These are phyloP conservation scores for Cyclophora punctaria DNA, from an alignment of 2,888 invertebrate genomes.

Conservation along the genomic window DNA sequence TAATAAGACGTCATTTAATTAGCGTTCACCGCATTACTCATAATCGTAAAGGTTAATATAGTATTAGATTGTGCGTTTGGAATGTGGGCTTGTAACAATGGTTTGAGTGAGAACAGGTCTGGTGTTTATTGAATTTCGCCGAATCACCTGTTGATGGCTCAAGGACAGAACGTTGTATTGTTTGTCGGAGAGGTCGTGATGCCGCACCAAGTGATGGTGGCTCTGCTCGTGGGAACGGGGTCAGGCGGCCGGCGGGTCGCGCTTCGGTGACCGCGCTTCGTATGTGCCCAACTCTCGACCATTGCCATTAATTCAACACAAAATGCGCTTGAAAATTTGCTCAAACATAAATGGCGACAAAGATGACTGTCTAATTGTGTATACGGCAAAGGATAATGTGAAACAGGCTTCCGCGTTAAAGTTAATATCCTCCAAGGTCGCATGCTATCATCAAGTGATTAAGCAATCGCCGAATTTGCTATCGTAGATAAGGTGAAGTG, in stretches of 20 bases:
- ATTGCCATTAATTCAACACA: too few species aligned
- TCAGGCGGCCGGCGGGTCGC: constrained; percentile 62
- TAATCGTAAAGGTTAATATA: constrained; percentile 6
- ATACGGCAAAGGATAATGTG: constrained; percentile 8
- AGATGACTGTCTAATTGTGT: background rate
- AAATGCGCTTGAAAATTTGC: background rate
- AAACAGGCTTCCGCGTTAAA: constrained; percentile 12
- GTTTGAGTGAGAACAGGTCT: too few species aligned
- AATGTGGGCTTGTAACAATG: background rate
- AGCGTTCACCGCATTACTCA: constrained; percentile 8
- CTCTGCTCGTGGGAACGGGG: constrained; percentile 60
- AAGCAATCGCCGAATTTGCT: constrained; percentile 30
- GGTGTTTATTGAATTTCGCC: constrained; percentile 1
- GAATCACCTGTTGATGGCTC: constrained; percentile 22
- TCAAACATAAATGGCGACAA: background rate
- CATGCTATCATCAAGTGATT: constrained; percentile 25
- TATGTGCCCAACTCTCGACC: constrained; percentile 15
- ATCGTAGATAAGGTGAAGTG: constrained; percentile 22
- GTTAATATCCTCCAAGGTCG: constrained; percentile 20
- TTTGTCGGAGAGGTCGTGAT: constrained; percentile 36
- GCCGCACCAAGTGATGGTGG: constrained; percentile 31
- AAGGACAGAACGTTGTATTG: constrained; percentile 39
- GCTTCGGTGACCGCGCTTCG: constrained; percentile 48
- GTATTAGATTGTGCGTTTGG: constrained; percentile 1
- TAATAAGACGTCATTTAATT: constrained; percentile 13